phyloP scores from a whole-genome alignment of 2,888 invertebrate species.

The Machimus rusticus region DNA sequence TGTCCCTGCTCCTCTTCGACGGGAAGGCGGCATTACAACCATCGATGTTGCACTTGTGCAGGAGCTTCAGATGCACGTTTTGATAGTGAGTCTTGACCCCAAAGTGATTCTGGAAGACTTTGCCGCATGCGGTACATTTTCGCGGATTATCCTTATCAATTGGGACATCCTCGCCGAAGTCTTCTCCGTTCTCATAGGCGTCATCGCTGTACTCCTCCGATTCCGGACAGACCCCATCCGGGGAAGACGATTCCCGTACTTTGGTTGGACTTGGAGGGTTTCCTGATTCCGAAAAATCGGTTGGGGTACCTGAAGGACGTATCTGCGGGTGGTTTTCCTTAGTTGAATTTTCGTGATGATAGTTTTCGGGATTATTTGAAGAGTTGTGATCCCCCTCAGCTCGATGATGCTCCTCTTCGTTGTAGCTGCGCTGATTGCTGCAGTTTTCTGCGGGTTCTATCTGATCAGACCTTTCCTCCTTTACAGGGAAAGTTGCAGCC shows the following conservation, averaged over 20 bases:
- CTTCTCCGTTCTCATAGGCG: constrained; percentile 74
- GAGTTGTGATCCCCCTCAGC: neutral
- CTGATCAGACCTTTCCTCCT: constrained; percentile 38
- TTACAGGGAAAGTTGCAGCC: neutral
- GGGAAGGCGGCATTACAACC: constrained; percentile 95
- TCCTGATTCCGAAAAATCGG: neutral
- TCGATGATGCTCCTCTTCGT: neutral
- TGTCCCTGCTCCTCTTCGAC: constrained; percentile 89
- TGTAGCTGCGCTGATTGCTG: constrained; percentile 42
- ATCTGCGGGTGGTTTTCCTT: constrained; percentile 61
- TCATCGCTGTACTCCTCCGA: constrained; percentile 70
- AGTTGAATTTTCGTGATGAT: constrained; percentile 77
- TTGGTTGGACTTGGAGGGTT: constrained; percentile 68
- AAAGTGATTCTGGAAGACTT: constrained; percentile 92
- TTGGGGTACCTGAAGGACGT: neutral
- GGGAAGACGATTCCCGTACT: constrained; percentile 68
- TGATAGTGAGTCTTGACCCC: constrained; percentile 95
- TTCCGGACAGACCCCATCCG: constrained; percentile 68
- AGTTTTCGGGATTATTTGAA: constrained; percentile 71
- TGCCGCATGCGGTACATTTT: constrained; percentile 90
- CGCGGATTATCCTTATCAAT: constrained; percentile 91
- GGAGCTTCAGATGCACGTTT: constrained; percentile 92
- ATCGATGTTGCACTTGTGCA: constrained; percentile 94
- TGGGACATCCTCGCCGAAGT: constrained; percentile 80
- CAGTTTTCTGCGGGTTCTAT: neutral